A percentile compares a stretch with the other conserved stretches of the same genome.
phyloP scores from a whole-genome alignment of 2,113 vertebrate genomes.

The Pelusios castaneus region DNA sequence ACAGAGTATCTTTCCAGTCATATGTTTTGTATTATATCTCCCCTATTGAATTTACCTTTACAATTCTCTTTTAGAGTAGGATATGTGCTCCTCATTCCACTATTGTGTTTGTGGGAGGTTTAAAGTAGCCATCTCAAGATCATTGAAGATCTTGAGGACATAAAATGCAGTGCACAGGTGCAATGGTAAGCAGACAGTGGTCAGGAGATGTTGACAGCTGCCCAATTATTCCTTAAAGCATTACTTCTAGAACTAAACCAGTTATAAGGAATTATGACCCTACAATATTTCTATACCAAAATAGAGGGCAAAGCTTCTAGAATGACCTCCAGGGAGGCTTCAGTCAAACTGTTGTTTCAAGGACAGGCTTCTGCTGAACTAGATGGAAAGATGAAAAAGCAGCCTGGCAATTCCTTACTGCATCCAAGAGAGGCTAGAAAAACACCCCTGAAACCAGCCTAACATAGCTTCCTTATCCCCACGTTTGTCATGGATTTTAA shows the following conservation, averaged over 20 bases:
- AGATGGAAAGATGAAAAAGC: not conserved
- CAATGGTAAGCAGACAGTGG: not conserved
- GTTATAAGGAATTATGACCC: not conserved
- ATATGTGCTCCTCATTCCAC: not conserved
- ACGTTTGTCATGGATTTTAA: too few relatives aligned
- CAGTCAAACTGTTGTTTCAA: conserved; percentile 1
- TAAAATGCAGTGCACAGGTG: not conserved
- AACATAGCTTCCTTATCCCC: too few relatives aligned
- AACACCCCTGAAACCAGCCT: not conserved
- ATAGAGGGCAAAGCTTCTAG: not conserved
- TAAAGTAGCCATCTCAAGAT: not conserved
- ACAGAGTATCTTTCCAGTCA: conserved; percentile 30
- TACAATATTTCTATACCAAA: not conserved
- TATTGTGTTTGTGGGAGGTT: not conserved
- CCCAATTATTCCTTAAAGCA: not conserved
- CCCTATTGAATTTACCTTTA: not conserved
- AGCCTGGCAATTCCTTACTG: not conserved
- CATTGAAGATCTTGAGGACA: not conserved
- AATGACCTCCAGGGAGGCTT: not conserved
- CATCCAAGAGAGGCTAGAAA: not conserved
- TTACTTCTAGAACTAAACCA: not conserved
- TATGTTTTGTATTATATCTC: not conserved
- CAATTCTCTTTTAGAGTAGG: not conserved
- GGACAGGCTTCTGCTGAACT: not conserved
- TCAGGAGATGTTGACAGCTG: not conserved